Conservation (phyloP, 2,888 invertebrate species). For the Brachyopa scutellaris region DNA sequence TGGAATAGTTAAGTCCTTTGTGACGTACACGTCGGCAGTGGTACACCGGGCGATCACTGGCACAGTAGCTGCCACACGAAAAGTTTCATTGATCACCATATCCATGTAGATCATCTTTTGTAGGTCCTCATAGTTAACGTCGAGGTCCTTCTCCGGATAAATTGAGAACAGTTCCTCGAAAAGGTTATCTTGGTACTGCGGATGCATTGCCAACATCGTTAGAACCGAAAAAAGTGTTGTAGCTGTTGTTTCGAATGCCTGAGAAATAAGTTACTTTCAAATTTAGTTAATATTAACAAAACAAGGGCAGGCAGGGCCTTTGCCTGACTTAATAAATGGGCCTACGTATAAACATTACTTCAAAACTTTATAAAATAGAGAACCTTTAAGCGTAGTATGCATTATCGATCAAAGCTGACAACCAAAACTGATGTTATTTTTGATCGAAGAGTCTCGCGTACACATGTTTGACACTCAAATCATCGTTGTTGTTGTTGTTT, state of each 20-base stretch:
- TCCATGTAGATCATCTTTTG: conserved; percentile 73
- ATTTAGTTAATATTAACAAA: too few relatives aligned
- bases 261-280: neutral
- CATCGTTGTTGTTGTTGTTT: too few relatives aligned
- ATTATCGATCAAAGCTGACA: too few relatives aligned
- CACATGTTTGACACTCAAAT: too few relatives aligned
- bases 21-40: conserved; percentile 56
- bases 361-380: too few relatives aligned
- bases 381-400: too few relatives aligned
- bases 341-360: too few relatives aligned
- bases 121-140: conserved; percentile 70
- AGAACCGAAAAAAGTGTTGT: conserved; percentile 74
- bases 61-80: conserved; percentile 75
- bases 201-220: conserved; percentile 75
- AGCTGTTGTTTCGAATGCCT: conserved; percentile 76
- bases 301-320: too few relatives aligned
- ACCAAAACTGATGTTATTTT: too few relatives aligned
- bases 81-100: conserved; percentile 74
- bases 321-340: too few relatives aligned
- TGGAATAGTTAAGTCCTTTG: conserved; percentile 67
- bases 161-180: conserved; percentile 74
- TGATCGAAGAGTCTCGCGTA: too few relatives aligned
- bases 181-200: conserved; percentile 74
- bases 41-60: conserved; percentile 73
- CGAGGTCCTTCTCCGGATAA: conserved; percentile 74